These are phyloP conservation scores for Oscheius sp. DNA, from an alignment of 2,888 invertebrate species.

Conservation along the genomic window DNA sequence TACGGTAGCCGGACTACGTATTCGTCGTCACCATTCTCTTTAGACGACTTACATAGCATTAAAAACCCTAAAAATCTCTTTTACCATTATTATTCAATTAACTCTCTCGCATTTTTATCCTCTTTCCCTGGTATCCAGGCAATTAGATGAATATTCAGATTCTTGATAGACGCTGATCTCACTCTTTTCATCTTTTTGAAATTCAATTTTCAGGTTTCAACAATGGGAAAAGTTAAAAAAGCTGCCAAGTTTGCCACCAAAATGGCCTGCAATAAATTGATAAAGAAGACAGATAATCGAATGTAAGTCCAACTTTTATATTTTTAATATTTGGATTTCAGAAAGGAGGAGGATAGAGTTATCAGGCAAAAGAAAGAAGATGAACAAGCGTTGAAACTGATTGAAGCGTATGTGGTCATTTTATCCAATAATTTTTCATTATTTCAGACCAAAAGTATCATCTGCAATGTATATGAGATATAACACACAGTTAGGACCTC, in stretches of 20 bases:
- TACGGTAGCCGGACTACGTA: too few relatives aligned
- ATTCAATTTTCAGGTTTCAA: conserved; percentile 5
- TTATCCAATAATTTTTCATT: background rate
- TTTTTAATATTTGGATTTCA: conserved; percentile 43
- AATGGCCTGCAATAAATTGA: conserved; percentile 56
- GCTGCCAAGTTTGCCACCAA: conserved; percentile 41
- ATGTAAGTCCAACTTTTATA: conserved; percentile 53
- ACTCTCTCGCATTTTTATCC: too few relatives aligned
- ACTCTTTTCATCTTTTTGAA: too few relatives aligned
- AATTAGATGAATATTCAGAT: too few relatives aligned
- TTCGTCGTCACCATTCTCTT: too few relatives aligned
- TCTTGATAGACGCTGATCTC: too few relatives aligned
- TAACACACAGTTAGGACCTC: conserved; percentile 96
- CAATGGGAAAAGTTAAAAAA: conserved; percentile 56
- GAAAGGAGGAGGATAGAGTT: conserved; percentile 65
- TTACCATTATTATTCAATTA: too few relatives aligned
- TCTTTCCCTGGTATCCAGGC: too few relatives aligned
- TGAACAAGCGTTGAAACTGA: conserved; percentile 63
- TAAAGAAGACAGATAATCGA: conserved; percentile 67
- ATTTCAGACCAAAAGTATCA: conserved; percentile 65
- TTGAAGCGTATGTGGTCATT: conserved; percentile 67
- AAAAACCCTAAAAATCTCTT: too few relatives aligned
- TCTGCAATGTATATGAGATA: conserved; percentile 96
- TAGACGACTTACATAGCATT: too few relatives aligned
- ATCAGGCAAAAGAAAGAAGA: conserved; percentile 66